Conservation (phyloP, 2,113 vertebrate genomes). For the Spea multiplicata region DNA sequence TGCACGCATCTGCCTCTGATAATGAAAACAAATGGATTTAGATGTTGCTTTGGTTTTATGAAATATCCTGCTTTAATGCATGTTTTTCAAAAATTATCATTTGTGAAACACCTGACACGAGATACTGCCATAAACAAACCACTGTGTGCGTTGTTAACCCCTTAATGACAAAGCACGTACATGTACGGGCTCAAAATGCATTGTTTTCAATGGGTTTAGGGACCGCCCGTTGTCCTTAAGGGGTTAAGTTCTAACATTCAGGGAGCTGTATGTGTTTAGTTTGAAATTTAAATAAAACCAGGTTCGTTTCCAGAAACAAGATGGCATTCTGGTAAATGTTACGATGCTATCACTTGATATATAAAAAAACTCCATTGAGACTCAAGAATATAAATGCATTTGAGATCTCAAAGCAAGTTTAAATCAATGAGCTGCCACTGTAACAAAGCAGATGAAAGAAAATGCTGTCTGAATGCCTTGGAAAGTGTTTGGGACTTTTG, state of each 20-base stretch:
- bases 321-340: conserved; percentile 69
- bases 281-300: conserved; percentile 65
- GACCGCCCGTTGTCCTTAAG: too few relatives aligned
- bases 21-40: not conserved
- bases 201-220: too few relatives aligned
- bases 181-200: too few relatives aligned
- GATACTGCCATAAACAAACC: not conserved
- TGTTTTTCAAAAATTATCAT: not conserved
- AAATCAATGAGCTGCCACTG: conserved; percentile 80
- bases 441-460: conserved; percentile 78
- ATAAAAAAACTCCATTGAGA: conserved; percentile 63
- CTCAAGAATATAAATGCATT: conserved; percentile 76
- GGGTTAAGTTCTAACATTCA: conserved; percentile 57
- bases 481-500: conserved; percentile 80
- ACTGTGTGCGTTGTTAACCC: not conserved
- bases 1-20: not conserved
- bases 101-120: not conserved
- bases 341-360: conserved; percentile 69
- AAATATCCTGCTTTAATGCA: not conserved
- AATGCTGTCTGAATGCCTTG: conserved; percentile 77
- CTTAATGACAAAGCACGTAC: too few relatives aligned
- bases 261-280: conserved; percentile 59
- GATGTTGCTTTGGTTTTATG: not conserved
- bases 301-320: conserved; percentile 60
- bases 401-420: conserved; percentile 79